Conservation (phyloP, 2,888 invertebrate species). For the Abscondita cerata region DNA sequence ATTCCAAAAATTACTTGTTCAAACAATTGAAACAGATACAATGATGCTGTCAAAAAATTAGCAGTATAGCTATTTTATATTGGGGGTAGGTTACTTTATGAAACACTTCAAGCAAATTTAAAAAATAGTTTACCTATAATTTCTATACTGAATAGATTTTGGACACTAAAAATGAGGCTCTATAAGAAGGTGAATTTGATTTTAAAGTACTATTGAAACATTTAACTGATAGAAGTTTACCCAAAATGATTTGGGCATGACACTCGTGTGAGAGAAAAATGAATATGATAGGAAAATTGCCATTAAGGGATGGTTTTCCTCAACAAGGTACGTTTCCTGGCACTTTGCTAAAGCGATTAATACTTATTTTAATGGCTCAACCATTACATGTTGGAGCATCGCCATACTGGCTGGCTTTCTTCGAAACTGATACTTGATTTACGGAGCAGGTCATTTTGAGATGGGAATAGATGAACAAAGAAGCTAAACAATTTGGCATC, state of each 20-base stretch:
- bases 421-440: background rate
- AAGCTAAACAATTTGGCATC: background rate
- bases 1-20: no score
- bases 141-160: background rate
- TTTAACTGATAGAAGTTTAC: background rate
- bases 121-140: no score
- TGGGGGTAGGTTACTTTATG: no score
- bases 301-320: background rate
- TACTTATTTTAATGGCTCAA: background rate
- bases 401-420: background rate
- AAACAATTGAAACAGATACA: no score
- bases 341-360: background rate
- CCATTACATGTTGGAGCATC: background rate
- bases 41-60: no score
- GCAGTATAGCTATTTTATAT: no score
- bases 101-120: no score
- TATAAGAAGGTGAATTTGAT: background rate
- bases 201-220: background rate
- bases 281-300: background rate
- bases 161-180: background rate
- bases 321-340: background rate
- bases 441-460: background rate
- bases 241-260: background rate
- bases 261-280: background rate
- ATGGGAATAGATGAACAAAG: background rate